Evolutionary conservation across 2,113 vertebrate species (phyloP).

Genomic region (Labeo rohita): DNA sequence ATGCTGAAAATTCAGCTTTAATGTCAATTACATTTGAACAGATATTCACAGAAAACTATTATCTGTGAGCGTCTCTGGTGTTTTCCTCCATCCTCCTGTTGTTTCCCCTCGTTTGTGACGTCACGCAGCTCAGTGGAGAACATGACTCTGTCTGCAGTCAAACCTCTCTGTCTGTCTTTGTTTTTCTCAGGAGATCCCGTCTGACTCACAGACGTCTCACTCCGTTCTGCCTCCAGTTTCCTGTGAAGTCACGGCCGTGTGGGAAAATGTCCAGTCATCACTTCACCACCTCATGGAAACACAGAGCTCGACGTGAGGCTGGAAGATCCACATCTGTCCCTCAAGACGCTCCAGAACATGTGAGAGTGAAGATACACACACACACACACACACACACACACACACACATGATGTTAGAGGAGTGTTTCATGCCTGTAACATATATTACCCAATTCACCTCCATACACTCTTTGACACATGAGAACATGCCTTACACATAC

Average conservation of each 20-base stretch:
- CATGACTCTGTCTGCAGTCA: neutral
- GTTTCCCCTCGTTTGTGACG: neutral
- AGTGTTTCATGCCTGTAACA: neutral
- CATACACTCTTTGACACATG: neutral
- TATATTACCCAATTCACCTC: neutral
- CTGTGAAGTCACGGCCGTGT: neutral
- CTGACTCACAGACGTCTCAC: neutral
- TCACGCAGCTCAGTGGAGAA: neutral
- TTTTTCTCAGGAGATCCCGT: neutral
- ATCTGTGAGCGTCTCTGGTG: neutral
- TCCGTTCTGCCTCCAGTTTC: neutral
- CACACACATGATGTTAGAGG: neutral
- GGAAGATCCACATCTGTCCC: neutral
- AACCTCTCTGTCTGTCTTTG: neutral
- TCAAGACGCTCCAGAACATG: neutral
- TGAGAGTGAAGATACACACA: neutral
- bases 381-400: neutral
- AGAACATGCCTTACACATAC: neutral
- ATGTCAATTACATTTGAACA: too few species aligned
- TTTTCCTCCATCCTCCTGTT: neutral
- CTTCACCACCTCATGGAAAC: neutral
- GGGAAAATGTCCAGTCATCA: constrained; percentile 5
- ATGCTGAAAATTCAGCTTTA: too few species aligned
- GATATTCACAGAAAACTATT: too few species aligned
- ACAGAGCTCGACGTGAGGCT: neutral